These are phyloP conservation scores for Bombus confusus DNA, from an alignment of 1,140 invertebrate species.

Conservation along the genomic window DNA sequence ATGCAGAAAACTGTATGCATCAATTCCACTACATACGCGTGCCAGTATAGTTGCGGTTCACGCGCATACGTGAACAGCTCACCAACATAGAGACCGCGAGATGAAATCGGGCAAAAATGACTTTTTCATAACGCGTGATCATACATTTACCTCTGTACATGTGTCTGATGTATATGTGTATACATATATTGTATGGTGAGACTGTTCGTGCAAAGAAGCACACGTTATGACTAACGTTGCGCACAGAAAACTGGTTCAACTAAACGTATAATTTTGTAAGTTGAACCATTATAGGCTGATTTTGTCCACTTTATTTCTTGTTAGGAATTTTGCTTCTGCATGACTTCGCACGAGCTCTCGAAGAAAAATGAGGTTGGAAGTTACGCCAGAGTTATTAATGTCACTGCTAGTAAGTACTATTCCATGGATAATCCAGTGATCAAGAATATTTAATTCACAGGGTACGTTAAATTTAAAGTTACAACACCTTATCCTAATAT, in stretches of 20 bases:
- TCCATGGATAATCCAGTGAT: background rate
- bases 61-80: background rate
- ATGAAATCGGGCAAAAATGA: conserved; percentile 64
- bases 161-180: background rate
- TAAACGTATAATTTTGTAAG: conserved; percentile 30
- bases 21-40: conserved; percentile 3
- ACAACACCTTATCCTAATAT: background rate
- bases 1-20: conserved; percentile 36
- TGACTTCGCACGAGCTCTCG: background rate
- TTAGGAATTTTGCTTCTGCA: conserved; percentile 1
- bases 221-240: conserved; percentile 16
- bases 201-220: conserved; percentile 2
- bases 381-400: background rate
- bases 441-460: background rate
- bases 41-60: background rate
- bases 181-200: background rate
- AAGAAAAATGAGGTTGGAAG: background rate
- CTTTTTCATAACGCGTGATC: conserved; percentile 62
- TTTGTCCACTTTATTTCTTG: background rate
- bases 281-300: conserved; percentile 11
- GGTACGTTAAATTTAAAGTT: background rate
- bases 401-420: background rate
- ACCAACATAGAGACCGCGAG: conserved; percentile 12
- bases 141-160: background rate
- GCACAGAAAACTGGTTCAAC: conserved; percentile 21